Base-by-base conservation (phyloP, 2,888 invertebrate genomes). In the Drosophila yooni region DNA sequence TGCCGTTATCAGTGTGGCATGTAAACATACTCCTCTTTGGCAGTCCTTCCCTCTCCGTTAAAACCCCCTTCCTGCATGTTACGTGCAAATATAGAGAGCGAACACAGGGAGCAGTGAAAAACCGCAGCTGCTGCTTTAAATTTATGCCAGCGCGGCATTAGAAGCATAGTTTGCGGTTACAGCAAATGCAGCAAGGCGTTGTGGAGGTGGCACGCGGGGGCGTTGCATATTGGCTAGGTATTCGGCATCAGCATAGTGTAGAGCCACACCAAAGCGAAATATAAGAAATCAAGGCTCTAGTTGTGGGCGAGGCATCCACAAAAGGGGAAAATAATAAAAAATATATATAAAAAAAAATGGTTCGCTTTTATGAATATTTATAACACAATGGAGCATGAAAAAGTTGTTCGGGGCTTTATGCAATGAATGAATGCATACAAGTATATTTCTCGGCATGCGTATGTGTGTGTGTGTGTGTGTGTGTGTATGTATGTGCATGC, bases 101-200 rank as follows among this genome's bases (percentile, higher is more conserved):
- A 64, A 53, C 40, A 33, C 52, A 57, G 69, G 69, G 57, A 61
- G 74, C 58, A 65, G 74, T 56, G 70, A 86, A 87, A 88, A 89
- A 89, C 89, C 84, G 79, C 89, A 87, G 84, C 89, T 85, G 87
- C 89, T 86, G 84, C 77, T 89, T 85, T 85, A 89, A 85, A 89
- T 85, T 85, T 85, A 89, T 85, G 89, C 84, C 88, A 85, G 79
- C 76, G 79, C 74, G 88, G 87, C 87, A 89, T 84, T 84, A 84
- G 84, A 70, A 89, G 89, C 89, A 81, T 81, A 81, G 84, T 87
- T 84, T 89, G 84, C 66, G 87, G 84, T 81, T 76, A 53, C 66
- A 48, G 48, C 65, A 80, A 82, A 66, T 80, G 82, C 70, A 52
- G 64, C 27, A 68, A 67, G 77, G 60, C 63, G 63, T n/a, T 53